Evolutionary conservation across 1,140 invertebrate species (phyloP), one percentile per base, ranked within the genome.

Genomic region (Triops longicaudatus): DNA sequence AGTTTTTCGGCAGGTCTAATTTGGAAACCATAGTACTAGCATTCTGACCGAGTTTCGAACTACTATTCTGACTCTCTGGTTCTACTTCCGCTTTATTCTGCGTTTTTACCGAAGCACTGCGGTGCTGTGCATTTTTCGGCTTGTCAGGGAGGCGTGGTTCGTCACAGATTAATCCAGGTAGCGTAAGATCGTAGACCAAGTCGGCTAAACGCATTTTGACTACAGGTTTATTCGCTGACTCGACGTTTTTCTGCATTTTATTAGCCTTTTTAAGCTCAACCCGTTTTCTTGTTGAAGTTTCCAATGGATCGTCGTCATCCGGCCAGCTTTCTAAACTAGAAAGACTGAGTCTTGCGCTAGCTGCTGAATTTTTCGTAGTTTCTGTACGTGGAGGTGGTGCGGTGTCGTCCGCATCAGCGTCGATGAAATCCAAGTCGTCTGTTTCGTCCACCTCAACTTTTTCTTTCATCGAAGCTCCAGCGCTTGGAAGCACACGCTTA

Each of bases 261-360:
- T 9, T 63, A 22, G 9, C 10, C 14, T 22, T 63, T 63, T 22
- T 63, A 9, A 6, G 50, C 2, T 17, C n/a, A 12, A 14, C 17
- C 17, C 50, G 14, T 63, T 22, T 22, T n/a, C 22, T 74, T 31
- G 22, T 26, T 12, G 43, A 41, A 4, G 37, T 28, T 44, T 74
- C 73, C 28, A 74, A 74, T 1, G 73, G 73, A 37, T 74, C 73
- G 14, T 74, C 73, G 14, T 74, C 73, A 6, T 74, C 73, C 0
- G 73, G 43, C 73, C 73, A 74, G 28, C 73, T 74, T 31, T 74
- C 43, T 26, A 74, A 44, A 9, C 37, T 74, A 17, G 73, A 44
- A 22, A 74, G 12, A 74, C 73, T 74, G 17, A 37, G 2, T 44
- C 22, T 28, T 42, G 22, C 43, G 11, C 72, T 7, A 73, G 10